Evolutionary conservation across 1,140 invertebrate species (phyloP).

Genomic region (Pseudobourletiella spinata): DNA sequence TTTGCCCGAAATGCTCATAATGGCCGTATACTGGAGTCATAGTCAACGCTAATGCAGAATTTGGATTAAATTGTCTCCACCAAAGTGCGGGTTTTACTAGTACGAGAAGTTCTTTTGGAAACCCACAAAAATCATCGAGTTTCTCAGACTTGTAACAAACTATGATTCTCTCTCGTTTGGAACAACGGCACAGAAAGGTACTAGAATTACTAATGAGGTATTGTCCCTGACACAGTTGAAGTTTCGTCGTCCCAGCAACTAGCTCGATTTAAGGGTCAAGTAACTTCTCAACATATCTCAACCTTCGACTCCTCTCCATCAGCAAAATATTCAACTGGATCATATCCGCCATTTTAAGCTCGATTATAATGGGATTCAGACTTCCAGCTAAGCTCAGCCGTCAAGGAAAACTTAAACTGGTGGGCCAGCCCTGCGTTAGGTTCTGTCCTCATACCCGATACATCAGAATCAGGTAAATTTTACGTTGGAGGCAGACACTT

Average conservation of each 20-base stretch:
- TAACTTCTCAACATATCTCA: background rate
- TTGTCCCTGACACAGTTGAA: background rate
- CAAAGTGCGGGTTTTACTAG: background rate
- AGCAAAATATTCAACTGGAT: background rate
- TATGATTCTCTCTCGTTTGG: background rate
- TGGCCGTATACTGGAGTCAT: background rate
- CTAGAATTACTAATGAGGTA: background rate
- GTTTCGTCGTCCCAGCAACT: background rate
- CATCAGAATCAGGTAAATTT: background rate
- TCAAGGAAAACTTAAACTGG: background rate
- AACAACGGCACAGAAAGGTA: background rate
- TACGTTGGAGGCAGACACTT: background rate
- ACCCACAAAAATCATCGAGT: slow-evolving; percentile 6
- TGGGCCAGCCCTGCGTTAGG: background rate
- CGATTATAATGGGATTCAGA: no score
- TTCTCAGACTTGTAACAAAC: slow-evolving; percentile 8
- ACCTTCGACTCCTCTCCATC: background rate
- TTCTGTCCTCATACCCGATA: background rate
- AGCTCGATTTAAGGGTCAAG: background rate
- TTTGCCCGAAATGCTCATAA: background rate
- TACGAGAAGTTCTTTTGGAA: background rate
- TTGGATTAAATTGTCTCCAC: background rate
- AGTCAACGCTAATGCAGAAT: background rate
- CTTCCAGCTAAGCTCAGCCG: background rate
- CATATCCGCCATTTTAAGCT: background rate